Conservation (phyloP, 1,140 invertebrate species). For the Aplysia californica region DNA sequence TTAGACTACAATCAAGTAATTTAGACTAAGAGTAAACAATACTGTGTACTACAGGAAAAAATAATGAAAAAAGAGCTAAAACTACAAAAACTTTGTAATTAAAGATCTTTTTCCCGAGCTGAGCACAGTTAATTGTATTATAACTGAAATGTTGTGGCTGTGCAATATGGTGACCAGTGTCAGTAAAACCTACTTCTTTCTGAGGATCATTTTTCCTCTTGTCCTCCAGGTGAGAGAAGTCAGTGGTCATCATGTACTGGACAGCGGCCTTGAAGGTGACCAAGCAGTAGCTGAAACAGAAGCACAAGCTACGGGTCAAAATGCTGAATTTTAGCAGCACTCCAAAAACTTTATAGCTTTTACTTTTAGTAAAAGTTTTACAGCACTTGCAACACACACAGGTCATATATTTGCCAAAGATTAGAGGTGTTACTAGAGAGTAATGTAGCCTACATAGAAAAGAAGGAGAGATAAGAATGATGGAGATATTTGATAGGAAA, state of each 20-base stretch:
- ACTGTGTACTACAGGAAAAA: too few species aligned
- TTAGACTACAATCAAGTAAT: too few species aligned
- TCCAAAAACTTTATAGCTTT: neutral
- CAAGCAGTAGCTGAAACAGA: conserved; percentile 54
- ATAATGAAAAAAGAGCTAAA: neutral
- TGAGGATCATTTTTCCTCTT: conserved; percentile 18
- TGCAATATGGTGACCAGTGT: neutral
- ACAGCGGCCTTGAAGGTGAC: conserved; percentile 62
- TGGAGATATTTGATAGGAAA: too few species aligned
- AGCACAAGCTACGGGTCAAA: neutral
- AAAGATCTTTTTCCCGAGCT: neutral
- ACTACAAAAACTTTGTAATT: neutral
- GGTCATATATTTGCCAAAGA: too few species aligned
- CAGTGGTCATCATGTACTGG: conserved; percentile 52
- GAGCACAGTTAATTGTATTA: neutral
- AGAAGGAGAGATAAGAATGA: too few species aligned
- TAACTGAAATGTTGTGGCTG: neutral
- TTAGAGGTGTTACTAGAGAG: too few species aligned
- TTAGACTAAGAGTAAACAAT: too few species aligned
- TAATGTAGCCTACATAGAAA: neutral
- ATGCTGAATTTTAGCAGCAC: neutral
- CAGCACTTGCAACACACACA: too few species aligned
- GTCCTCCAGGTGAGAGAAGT: conserved; percentile 42
- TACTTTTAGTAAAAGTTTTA: neutral
- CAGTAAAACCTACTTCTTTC: conserved; percentile 36